phyloP scores from a whole-genome alignment of 2,797 vertebrate species.

The Tangara arthus region DNA sequence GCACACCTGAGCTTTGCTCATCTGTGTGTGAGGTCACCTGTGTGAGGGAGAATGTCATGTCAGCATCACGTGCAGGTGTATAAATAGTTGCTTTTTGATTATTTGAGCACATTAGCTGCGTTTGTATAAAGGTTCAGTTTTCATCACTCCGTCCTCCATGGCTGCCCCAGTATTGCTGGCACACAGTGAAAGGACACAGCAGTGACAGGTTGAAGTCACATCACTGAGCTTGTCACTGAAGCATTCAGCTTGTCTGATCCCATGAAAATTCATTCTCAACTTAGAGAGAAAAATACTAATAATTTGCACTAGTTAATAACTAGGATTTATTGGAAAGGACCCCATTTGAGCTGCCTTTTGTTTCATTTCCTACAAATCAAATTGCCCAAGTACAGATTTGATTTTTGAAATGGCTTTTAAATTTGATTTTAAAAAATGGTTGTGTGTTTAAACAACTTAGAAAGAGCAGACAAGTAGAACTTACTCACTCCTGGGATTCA shows the following conservation, averaged over 20 bases:
- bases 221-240: background rate
- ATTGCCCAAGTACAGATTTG: conserved; percentile 17
- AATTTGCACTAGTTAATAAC: background rate
- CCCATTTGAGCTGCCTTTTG: background rate
- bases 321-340: conserved; percentile 31
- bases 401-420: conserved; percentile 65
- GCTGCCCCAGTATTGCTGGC: background rate
- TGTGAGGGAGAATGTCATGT: background rate
- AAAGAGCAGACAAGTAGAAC: conserved; percentile 1
- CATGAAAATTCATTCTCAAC: background rate
- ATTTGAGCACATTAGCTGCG: background rate
- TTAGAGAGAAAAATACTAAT: background rate
- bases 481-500: background rate
- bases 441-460: conserved; percentile 19
- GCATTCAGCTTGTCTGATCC: background rate
- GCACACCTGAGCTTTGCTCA: background rate
- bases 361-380: conserved; percentile 55
- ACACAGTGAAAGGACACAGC: fast-evolving
- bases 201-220: background rate
- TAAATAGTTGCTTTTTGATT: background rate
- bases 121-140: background rate
- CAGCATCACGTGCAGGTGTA: background rate
- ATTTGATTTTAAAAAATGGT: conserved; percentile 27
- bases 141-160: fast-evolving
- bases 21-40: background rate